Conservation (phyloP, 1,140 invertebrate genomes). For the Eriosoma lanigerum region DNA sequence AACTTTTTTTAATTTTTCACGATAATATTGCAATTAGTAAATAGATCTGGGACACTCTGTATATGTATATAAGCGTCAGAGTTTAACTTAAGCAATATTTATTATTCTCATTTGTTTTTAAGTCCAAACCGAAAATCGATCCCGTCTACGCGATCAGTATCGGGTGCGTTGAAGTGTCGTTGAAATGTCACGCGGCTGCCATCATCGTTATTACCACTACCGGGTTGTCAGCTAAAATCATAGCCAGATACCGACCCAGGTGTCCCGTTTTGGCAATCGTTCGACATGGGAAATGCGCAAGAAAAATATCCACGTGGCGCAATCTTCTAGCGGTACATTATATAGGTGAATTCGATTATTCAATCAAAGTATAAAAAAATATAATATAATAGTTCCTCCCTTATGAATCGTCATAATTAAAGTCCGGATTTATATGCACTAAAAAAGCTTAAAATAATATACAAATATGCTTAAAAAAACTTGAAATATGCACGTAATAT, state of each 20-base stretch:
- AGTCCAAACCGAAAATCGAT: conserved; percentile 34
- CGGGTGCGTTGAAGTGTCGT: conserved; percentile 15
- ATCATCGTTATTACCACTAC: conserved; percentile 27
- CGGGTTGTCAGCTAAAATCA: background rate
- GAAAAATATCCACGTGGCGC: conserved; percentile 34
- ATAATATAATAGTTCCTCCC: too few species aligned
- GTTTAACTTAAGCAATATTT: background rate
- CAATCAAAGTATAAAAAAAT: too few species aligned
- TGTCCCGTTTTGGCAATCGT: conserved; percentile 26
- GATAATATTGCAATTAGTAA: too few species aligned
- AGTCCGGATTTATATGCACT: too few species aligned
- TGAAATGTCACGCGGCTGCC: background rate
- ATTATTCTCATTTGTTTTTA: background rate
- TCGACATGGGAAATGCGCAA: background rate
- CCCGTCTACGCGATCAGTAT: conserved; percentile 25
- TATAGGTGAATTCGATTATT: background rate
- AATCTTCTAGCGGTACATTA: conserved; percentile 2
- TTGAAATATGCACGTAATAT: too few species aligned
- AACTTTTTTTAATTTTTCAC: too few species aligned
- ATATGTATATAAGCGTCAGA: too few species aligned
- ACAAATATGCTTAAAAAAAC: too few species aligned
- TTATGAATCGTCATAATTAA: too few species aligned
- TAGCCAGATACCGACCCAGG: conserved; percentile 10
- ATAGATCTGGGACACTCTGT: too few species aligned
- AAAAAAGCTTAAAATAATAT: too few species aligned